Evolutionary conservation across 1,140 invertebrate species (phyloP), one percentile per base, ranked within the genome.

Genomic region (Parasteatoda tepidariorum): DNA sequence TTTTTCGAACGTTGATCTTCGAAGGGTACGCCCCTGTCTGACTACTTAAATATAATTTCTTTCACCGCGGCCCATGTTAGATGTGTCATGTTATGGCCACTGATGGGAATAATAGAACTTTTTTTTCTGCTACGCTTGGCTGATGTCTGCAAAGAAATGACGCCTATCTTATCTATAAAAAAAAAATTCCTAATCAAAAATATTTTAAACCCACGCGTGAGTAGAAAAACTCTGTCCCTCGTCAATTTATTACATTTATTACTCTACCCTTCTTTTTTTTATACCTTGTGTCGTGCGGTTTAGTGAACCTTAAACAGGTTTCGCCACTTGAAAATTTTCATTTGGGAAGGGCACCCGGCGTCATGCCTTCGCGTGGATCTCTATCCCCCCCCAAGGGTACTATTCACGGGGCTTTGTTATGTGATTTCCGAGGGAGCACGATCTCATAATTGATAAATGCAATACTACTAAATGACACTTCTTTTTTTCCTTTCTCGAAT

Each of bases 281-380:
- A n/a, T 68, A 34, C 33, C 33, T 48, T 68, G 38, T 71, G 68
- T 71, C 68, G 41, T 71, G 68, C 55, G 68, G 68, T 71, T 71
- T 71, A 57, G 68, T 71, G 68, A 71, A 71, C 68, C 55, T 31
- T 48, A 41, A 71, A 71, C 68, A 55, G 68, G 68, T 71, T 71
- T 71, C 68, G 38, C 41, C 48, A 26, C n/a, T n/a, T 22, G 15
- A 13, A 18, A 13, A 48, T 9, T 48, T 48, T 48, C 18, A 48
- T 48, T 48, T 48, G 38, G 38, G 38, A 18, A 13, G 9, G 1
- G 38, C 38, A 18, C 38, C 9, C 38, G 38, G 9, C 38, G 38
- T 13, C 38, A 48, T 48, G 9, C 38, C 9, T 48, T 48, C 38
- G 38, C 38, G 38, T 48, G 38, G 38, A 48, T 48, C 38, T 18